phyloP scores from a whole-genome alignment of 30 jellyfish, hydroid and myxozoan genomes.

The Aurelia sp. region DNA sequence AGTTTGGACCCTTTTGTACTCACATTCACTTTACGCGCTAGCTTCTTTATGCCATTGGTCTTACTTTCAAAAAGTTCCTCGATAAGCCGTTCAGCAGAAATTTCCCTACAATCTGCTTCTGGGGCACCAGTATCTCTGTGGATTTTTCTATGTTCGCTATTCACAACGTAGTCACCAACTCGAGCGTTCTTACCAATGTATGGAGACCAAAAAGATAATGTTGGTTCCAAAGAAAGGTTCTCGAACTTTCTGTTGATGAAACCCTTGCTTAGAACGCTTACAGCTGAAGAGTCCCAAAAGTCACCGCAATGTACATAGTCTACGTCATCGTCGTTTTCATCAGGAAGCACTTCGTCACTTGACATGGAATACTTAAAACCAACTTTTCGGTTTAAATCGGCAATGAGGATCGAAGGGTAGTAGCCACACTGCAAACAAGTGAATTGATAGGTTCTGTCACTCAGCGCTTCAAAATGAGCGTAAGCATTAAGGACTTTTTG shows the following conservation, averaged over 20 bases:
- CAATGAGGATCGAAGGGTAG: slow-evolving; percentile 17
- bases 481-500: slow-evolving; percentile 28
- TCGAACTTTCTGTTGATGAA: neutral
- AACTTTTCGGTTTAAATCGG: slow-evolving; percentile 19
- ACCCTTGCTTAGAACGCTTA: slow-evolving; percentile 22
- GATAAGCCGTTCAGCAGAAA: slow-evolving; percentile 47
- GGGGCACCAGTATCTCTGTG: slow-evolving; percentile 14
- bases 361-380: slow-evolving; percentile 21
- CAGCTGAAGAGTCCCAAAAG: neutral
- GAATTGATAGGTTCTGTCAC: slow-evolving; percentile 17
- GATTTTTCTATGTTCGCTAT: slow-evolving; percentile 52
- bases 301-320: slow-evolving; percentile 40
- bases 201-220: slow-evolving; percentile 41
- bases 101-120: slow-evolving; percentile 49
- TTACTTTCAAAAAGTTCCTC: slow-evolving; percentile 15
- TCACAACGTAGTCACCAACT: slow-evolving; percentile 8
- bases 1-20: slow-evolving; percentile 42
- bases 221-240: slow-evolving; percentile 2
- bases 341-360: neutral
- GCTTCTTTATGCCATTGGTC: neutral
- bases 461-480: slow-evolving; percentile 40
- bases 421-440: slow-evolving; percentile 14
- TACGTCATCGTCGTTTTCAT: slow-evolving; percentile 3
- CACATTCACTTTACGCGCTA: slow-evolving; percentile 36
- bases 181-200: slow-evolving; percentile 42